Conservation (phyloP, 2,888 invertebrate genomes). For the Yponomeuta evonymella region DNA sequence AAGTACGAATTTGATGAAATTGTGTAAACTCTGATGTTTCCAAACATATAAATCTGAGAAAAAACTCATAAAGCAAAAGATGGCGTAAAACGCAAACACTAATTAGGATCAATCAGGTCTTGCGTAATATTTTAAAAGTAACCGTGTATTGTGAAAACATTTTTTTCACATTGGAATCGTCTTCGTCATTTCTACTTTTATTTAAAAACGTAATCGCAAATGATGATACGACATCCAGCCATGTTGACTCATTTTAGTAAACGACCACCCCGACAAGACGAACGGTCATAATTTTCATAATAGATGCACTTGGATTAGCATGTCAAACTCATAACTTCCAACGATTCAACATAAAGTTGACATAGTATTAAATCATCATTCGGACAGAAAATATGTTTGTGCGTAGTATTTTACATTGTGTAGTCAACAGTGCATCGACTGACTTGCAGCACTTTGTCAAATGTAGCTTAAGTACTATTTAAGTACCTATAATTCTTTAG, state of each 20-base stretch:
- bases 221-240: background rate
- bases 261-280: background rate
- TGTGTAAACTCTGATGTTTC: too few relatives aligned
- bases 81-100: too few relatives aligned
- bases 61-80: too few relatives aligned
- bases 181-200: background rate
- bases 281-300: background rate
- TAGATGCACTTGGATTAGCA: background rate
- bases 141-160: background rate
- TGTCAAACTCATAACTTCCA: background rate
- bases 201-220: background rate
- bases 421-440: too few relatives aligned
- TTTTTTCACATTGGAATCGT: background rate
- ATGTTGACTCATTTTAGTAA: background rate
- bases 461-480: too few relatives aligned
- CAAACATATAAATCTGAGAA: too few relatives aligned
- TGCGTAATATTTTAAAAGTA: too few relatives aligned
- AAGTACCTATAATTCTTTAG: too few relatives aligned
- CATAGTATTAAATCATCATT: background rate
- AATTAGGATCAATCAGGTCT: too few relatives aligned
- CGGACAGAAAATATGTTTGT: background rate
- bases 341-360: background rate
- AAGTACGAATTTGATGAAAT: too few relatives aligned
- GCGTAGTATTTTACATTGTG: background rate
- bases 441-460: too few relatives aligned